Evolutionary conservation across 2,888 invertebrate species (phyloP), one percentile per base, ranked within the genome.

Genomic region (Ethmia dodecea): DNA sequence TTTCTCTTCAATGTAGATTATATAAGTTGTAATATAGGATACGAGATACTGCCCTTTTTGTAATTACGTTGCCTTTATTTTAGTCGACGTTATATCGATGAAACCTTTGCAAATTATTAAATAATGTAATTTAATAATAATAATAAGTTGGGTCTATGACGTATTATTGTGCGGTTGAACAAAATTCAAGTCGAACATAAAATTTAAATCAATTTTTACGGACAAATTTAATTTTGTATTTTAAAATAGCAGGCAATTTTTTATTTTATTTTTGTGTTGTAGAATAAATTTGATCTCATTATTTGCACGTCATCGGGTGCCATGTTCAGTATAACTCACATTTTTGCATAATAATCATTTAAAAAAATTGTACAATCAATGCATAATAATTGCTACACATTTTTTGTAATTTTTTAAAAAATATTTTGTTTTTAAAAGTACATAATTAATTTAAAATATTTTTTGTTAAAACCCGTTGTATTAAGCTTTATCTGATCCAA

Each of bases 311-410:
- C 52, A 73, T 72, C 73, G 52, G 64, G 80, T 81, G 80, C 78
- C 83, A 76, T 81, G 61, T 67, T 59, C 51, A 55, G 58, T 48
- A 33, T 50, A 47, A 60, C 48, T 63, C 57, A 65, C 60, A 62
- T 48, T 52, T 56, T 60, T 50, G 77, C 80, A 80, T 79, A 78
- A 79, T 79, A 77, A 54, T 48, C 42, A 51, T 44, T 45, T 35
- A 45, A 50, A 47, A 60, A 49, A 10, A 55, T 55, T 39, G 37
- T 38, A 33, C 45, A 47, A 39, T 42, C 35, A 48, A 62, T 59
- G 79, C 81, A 83, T 83, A 81, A 81, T 81, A 76, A 56, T 22
- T n/a, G n/a, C n/a, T n/a, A n/a, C n/a, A n/a, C n/a, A n/a, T n/a
- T n/a, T n/a, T n/a, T n/a, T n/a, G n/a, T n/a, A n/a, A n/a, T n/a